Evolutionary conservation across 2,888 invertebrate species (phyloP), one percentile per base, ranked within the genome.

Genomic region (Chymomyza fuscimana): DNA sequence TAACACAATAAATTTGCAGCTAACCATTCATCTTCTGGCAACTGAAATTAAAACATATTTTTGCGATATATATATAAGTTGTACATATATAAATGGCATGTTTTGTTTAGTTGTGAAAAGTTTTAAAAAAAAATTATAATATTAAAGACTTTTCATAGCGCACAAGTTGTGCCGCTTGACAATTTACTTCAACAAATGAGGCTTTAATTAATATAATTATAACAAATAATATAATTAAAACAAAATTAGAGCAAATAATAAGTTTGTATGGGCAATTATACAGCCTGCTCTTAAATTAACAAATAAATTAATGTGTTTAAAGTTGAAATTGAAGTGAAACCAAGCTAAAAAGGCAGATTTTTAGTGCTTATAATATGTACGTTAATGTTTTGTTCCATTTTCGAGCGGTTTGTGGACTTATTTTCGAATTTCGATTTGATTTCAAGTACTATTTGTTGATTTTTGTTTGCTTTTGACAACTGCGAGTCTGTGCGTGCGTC

Each of bases 21-120:
- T 92, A 96, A 94, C 96, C 96, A 97, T 91, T 96, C 96, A 92
- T 97, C 96, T 92, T 96, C 96, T 92, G 96, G 95, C 93, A 96
- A 95, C 96, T 96, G 95, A 90, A 92, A 91, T 90, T 89, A 88
- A 86, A 58, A 58, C 12, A 58, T 25, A 58, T 19, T 54, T 19
- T 54, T 16, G 16, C 16, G 19, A 22, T 54, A 54, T 7, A 32
- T 54, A 16, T 54, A 54, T 16, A 19, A 19, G 22, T 54, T 22
- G 22, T 54, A 54, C 15, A 52, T 19, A 54, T 54, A 54, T 54
- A 22, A 46, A 86, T 54, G 22, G 12, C 54, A 10, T 54, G 15
- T 54, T 52, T 3, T 54, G n/a, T 54, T 54, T 22, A 7, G 32
- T 32, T 32, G 32, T 32, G 9, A 32, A 32, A 32, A 32, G 32